Base-by-base conservation (phyloP, 2,888 invertebrate genomes). In the Drosophila anceps region DNA sequence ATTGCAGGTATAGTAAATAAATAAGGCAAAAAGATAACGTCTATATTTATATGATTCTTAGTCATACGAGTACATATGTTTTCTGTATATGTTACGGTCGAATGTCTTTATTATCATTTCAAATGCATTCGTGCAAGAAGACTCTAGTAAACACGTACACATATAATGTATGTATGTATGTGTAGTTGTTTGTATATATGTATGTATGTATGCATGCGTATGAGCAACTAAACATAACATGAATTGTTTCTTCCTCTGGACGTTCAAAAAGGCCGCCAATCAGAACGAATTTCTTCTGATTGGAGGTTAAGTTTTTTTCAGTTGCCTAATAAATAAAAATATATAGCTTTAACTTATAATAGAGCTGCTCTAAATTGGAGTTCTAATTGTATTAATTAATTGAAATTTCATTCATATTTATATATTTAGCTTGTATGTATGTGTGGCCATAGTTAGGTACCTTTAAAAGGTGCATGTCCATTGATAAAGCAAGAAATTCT, bases 401-500 rank as follows among this genome's bases (percentile, higher is more conserved):
- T n/a, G n/a, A n/a, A n/a, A n/a, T n/a, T n/a, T n/a, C n/a, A n/a
- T n/a, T n/a, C n/a, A 51, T 15, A 51, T 15, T 13, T 15, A 24
- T n/a, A 29, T 9, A 29, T 48, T n/a, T 29, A n/a, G 5, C 15
- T n/a, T 43, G 12, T 20, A 31, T 46, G 0, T 35, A n/a, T 18
- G 33, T 50, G 15, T 33, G 15, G 12, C 12, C 48, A 39, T 51
- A 18, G 8, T 29, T 46, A 10, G 43, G 60, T 63, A 60, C 67
- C 55, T 68, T 67, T 74, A 62, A 50, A 72, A 81, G 77, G 84
- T 86, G 84, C 86, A 78, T 71, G 71, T 61, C 53, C 76, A 77
- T 77, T 88, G 82, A 88, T 85, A 81, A 86, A 80, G 71, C 67
- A 73, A 73, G 73, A 73, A 76, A 75, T 60, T 85, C 83, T 91